Evolutionary conservation across 1,140 invertebrate species (phyloP), one percentile per base, ranked within the genome.

Genomic region (Sesamia nonagrioides): DNA sequence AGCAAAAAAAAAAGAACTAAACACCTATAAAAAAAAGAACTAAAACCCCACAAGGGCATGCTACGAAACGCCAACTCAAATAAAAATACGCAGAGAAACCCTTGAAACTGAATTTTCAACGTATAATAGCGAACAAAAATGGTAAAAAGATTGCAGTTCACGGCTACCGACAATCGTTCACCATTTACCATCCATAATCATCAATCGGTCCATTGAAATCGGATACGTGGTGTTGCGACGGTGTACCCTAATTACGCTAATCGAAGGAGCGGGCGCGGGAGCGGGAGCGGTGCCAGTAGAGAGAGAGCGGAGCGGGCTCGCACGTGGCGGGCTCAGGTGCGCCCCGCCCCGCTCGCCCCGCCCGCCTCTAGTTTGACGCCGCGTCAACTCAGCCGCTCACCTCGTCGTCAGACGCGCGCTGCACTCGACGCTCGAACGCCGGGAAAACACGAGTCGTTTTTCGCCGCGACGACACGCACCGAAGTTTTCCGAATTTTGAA

Each of bases 361-460:
- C 88, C 87, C 82, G 63, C 80, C 79, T 60, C 79, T 79, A 69
- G 73, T 81, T 78, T 81, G 82, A 82, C 78, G 84, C 77, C 80
- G 77, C 85, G 84, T 82, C 86, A 85, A 82, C 83, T 81, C 80
- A 80, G 80, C 82, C 85, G 87, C 87, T 90, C 89, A 90, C 88
- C 89, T 90, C 84, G 78, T 80, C 86, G 89, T 88, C 88, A 89
- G 89, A 88, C 86, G 86, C 89, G 88, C 89, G 83, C 90, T 91
- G 92, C 91, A 93, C 90, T 93, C 92, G 90, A 91, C 91, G 92
- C 88, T 81, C 88, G 92, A 90, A 91, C 90, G 91, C 89, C 92
- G 93, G 92, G 93, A 93, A 93, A 94, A 92, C 90, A 93, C 88
- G 88, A 90, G 86, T 86, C 88, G 90, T 92, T 93, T 93, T 93